Base-by-base conservation (phyloP, 2,113 vertebrate genomes). In the Sorex fumeus region DNA sequence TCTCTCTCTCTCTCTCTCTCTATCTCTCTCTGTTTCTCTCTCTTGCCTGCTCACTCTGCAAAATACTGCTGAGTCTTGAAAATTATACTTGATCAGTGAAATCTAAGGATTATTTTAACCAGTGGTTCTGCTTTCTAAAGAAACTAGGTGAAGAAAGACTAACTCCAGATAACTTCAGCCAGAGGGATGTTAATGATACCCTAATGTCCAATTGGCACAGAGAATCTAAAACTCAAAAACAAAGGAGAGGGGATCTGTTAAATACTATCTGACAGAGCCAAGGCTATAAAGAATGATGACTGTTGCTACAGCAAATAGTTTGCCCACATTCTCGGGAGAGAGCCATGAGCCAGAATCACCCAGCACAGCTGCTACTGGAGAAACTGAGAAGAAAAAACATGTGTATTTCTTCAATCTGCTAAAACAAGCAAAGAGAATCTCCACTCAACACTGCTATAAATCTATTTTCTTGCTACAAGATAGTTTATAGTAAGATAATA, bases 371-470 rank as follows among this genome's bases (percentile, higher is more conserved):
- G 18, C 53, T 30, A 50, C 36, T 69, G 43, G 36, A 83, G 77
- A 93, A 93, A 50, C 34, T 45, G 21, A 85, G 81, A 91, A 76
- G 32, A 62, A 60, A 62, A 60, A 62, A 88, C 67, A 21, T 40
- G 5, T 67, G 50, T 72, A 15, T 84, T 45, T 25, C 53, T 88
- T 60, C 43, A 83, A 79, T 1, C 45, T 60, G 43, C 70, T 62
- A 27, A 45, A 47, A 76, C 43, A 75, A 4, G n/a, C 8, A 40
- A 69, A 82, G 34, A 50, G 62, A 76, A 45, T 11, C 10, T 62
- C 64, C 25, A 28, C 8, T 66, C 34, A 78, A 8, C 12, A 53
- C 15, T 71, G 78, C 19, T 5, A 7, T 13, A 81, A 70, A 21
- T 19, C 8, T 25, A 30, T 76, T 91, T 82, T 76, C 64, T 76